A percentile compares a stretch with the other conserved stretches of the same genome.
Evolutionary conservation across 2,113 vertebrate species (phyloP).

Genomic region (Coracopsis vasa): DNA sequence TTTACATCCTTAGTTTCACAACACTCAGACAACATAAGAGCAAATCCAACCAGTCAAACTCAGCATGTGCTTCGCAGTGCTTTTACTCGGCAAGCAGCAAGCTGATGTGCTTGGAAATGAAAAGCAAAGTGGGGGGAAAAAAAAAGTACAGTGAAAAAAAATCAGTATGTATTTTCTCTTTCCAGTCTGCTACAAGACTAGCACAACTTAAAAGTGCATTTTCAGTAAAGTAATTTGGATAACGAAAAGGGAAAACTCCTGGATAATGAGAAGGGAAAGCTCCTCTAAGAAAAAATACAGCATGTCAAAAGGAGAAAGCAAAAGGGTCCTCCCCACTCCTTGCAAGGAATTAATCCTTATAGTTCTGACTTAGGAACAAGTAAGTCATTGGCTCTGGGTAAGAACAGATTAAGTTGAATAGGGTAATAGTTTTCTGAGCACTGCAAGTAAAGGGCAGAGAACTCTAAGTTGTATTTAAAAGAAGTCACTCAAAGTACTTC

Average conservation of each 20-base stretch:
- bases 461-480: neutral
- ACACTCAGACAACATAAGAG: neutral
- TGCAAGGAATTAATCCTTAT: neutral
- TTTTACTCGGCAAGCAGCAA: neutral
- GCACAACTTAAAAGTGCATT: neutral
- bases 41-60: neutral
- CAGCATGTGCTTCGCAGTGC: rapidly evolving
- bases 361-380: neutral
- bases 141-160: neutral
- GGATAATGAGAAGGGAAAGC: neutral
- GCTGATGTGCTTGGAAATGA: neutral
- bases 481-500: neutral
- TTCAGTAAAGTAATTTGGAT: neutral
- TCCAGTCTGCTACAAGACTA: neutral
- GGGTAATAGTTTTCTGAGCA: neutral
- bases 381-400: neutral
- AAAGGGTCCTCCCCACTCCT: neutral
- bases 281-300: neutral
- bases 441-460: neutral
- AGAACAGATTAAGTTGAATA: neutral
- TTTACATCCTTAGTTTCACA: constrained; percentile 48
- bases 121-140: neutral
- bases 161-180: neutral
- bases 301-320: neutral
- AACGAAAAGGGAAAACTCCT: neutral